phyloP scores from a whole-genome alignment of 2,888 invertebrate genomes.

The Gerris lacustris region DNA sequence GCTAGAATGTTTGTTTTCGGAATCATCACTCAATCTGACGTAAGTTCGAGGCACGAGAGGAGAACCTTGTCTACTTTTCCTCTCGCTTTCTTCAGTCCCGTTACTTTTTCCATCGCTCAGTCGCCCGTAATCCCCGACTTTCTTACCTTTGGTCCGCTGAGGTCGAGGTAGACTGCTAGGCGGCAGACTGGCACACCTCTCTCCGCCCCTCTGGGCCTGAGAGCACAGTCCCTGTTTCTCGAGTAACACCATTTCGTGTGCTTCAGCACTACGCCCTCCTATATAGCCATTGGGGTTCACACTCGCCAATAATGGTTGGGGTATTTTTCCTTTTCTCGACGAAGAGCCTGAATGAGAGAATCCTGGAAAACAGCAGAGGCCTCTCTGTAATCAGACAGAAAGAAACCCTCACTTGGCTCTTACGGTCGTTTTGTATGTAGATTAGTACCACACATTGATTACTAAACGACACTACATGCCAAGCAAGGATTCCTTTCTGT shows the following conservation, averaged over 20 bases:
- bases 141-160: slow-evolving; percentile 44
- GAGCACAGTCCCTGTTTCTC: slow-evolving; percentile 66
- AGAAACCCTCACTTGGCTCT: slow-evolving; percentile 33
- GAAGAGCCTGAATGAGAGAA: slow-evolving; percentile 62
- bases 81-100: slow-evolving; percentile 16
- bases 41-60: not conserved
- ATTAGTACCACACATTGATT: not conserved
- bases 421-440: not conserved
- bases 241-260: slow-evolving; percentile 54
- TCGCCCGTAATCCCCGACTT: slow-evolving; percentile 52
- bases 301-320: slow-evolving; percentile 61
- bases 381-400: slow-evolving; percentile 58
- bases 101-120: slow-evolving; percentile 41
- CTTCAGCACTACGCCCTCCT: slow-evolving; percentile 35
- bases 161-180: slow-evolving; percentile 62
- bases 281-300: slow-evolving; percentile 37
- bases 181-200: slow-evolving; percentile 50
- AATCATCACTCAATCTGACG: slow-evolving; percentile 5
- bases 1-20: slow-evolving; percentile 1
- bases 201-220: slow-evolving; percentile 56
- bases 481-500: not conserved
- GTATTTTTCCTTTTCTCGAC: slow-evolving; percentile 62
- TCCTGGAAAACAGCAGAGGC: slow-evolving; percentile 75
- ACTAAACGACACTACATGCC: not conserved
- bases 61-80: not conserved